Conservation (phyloP, 2,113 vertebrate species). For the Rafetus swinhoei region DNA sequence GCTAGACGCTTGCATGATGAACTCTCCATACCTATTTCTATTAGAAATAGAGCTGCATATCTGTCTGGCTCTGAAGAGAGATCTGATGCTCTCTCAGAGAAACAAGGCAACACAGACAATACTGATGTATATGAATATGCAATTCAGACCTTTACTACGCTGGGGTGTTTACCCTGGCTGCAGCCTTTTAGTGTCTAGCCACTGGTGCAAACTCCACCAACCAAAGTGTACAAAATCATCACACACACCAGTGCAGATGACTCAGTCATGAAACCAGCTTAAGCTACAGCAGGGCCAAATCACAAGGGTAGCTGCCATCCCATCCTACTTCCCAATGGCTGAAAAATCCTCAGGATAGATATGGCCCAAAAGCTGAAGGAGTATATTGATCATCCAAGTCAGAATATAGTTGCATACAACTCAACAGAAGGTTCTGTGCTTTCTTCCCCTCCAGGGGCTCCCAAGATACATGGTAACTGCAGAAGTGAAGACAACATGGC, state of each 20-base stretch:
- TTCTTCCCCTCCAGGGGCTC: background rate
- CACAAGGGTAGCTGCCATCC: background rate
- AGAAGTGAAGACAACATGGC: background rate
- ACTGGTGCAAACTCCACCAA: background rate
- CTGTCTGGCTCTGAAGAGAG: background rate
- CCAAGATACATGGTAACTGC: background rate
- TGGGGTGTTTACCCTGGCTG: background rate
- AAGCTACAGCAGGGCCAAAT: background rate
- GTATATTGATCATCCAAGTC: background rate
- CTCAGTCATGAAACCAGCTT: background rate
- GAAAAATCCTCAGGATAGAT: background rate
- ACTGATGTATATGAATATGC: background rate
- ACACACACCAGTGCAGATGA: background rate
- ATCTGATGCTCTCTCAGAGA: background rate
- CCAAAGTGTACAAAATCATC: background rate
- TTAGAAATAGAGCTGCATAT: background rate
- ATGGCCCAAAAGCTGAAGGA: background rate
- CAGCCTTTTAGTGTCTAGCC: background rate
- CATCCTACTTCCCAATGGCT: background rate
- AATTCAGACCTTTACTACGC: background rate
- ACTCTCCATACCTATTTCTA: background rate
- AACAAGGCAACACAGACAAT: background rate
- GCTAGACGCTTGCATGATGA: background rate
- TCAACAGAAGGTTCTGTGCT: background rate
- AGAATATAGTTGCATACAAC: background rate